Evolutionary conservation across 2,113 vertebrate species (phyloP), one percentile per base, ranked within the genome.

Genomic region (Oxygymnocypris stewartii): DNA sequence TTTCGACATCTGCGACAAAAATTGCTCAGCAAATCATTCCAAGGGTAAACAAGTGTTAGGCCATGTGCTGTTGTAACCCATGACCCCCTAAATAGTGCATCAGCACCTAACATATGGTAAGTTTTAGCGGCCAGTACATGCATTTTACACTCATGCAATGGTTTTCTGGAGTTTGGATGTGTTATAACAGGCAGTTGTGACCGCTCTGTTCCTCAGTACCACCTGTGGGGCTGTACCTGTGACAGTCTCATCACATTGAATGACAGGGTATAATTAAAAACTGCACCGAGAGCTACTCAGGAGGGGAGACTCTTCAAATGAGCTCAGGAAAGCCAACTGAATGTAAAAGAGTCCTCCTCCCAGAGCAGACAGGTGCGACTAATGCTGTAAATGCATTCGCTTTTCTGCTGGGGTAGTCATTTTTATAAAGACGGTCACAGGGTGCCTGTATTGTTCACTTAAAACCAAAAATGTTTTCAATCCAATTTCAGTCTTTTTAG

Each of bases 231-330:
- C 67, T 86, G 87, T 82, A 84, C 89, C 86, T 89, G 86, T 73
- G 85, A 73, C 61, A 85, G 86, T 86, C 85, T 59, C 59, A 78
- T 86, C 73, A 74, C 69, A 25, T 35, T 79, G 49, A 74, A 42
- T 86, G 84, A 89, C 90, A 87, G 87, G 51, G 81, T 89, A 87
- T 91, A 90, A 93, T 93, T 93, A 92, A 93, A 91, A 86, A 89
- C 76, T 87, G 85, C 84, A 88, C 9, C 0, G 35, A 85, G 71
- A 80, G 49, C 84, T 79, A 74, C 86, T 87, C 79, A 79, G 83
- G 85, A 88, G 77, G 49, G 47, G 25, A 54, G 81, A 76, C 87
- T 86, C 78, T 84, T 76, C 85, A 89, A 35, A 87, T 76, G 78
- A 79, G 69, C 57, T 31, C 54, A 63, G 82, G 59, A 77, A 23